Evolutionary conservation across 2,888 invertebrate genomes (phyloP).

Genomic region (Iselma pallidipennis): DNA sequence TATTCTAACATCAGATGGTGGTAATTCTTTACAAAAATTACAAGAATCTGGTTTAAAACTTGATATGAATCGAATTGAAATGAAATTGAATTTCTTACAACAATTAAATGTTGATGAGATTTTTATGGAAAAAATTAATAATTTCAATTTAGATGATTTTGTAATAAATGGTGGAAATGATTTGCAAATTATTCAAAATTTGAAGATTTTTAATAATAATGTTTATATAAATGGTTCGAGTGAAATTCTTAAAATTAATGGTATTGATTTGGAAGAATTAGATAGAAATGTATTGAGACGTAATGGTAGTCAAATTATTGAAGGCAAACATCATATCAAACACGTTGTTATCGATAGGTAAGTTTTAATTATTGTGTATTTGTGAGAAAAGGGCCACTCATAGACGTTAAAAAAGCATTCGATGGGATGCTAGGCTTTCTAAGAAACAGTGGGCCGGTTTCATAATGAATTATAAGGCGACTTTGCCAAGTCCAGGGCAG

Average conservation of each 20-base stretch:
- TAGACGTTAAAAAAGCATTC: no score
- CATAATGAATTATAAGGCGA: no score
- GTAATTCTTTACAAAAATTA: conserved; percentile 47
- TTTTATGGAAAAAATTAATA: conserved; percentile 55
- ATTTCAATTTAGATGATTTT: conserved; percentile 53
- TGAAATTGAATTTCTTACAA: conserved; percentile 49
- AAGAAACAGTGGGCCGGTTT: no score
- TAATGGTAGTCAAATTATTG: conserved; percentile 56
- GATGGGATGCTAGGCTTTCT: no score
- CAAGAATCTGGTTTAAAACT: conserved; percentile 47
- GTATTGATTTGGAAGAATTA: conserved; percentile 54
- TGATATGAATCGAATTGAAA: conserved; percentile 44
- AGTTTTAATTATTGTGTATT: conserved; percentile 18
- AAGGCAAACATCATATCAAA: conserved; percentile 52
- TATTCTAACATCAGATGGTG: conserved; percentile 38
- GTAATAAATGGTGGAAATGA: conserved; percentile 53
- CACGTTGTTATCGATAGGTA: conserved; percentile 41
- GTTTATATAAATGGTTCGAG: conserved; percentile 55
- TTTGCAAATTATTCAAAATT: conserved; percentile 56
- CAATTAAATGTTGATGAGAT: conserved; percentile 51
- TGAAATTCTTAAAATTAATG: conserved; percentile 56
- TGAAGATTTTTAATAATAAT: conserved; percentile 56
- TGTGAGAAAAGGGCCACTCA: no score
- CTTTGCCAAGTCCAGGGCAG: no score
- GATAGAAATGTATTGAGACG: conserved; percentile 53